Base-by-base conservation (phyloP, 2,888 invertebrate genomes). In the Mythimna lalbum region DNA sequence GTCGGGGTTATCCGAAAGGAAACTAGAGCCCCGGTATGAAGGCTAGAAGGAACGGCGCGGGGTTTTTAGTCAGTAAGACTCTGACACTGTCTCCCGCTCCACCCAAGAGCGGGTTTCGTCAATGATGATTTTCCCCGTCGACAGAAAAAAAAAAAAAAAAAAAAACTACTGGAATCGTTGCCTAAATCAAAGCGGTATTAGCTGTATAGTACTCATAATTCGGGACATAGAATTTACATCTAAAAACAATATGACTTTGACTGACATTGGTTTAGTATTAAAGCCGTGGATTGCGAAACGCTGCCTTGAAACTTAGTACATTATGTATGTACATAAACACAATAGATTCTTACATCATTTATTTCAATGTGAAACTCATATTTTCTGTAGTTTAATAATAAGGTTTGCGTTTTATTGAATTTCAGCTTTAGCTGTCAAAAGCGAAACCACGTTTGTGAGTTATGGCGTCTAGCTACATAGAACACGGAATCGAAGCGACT, bases 351-450 rank as follows among this genome's bases (percentile, higher is more conserved):
- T 31, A 49, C 14, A 19, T 39, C 43, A 71, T 52, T 52, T 27
- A 21, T 43, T 56, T 53, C 23, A 63, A 23, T 12, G 23, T 21
- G 6, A 23, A 77, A 59, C 17, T 31, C 43, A n/a, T 57, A 50
- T 55, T 64, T n/a, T 57, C 17, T 36, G 19, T 43, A 33, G 19
- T 78, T 43, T 69, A 63, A 19, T 52, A 33, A 62, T 5, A 23
- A 36, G 27, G 23, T 57, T 61, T n/a, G 19, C 39, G 21, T 52
- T 70, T 27, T 23, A 52, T 57, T 27, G 27, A 62, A 27, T 74
- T 63, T 53, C 6, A 19, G 43, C 7, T 62, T 71, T 47, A 19
- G 12, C 47, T 74, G 72, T 78, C 78, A 72, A 57, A 78, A 59
- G n/a, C 12, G 21, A 63, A 39, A 59, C 9, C 31, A 72, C 47